These are phyloP conservation scores for Saxicola maurus DNA, from an alignment of 2,797 vertebrate species.

Conservation along the genomic window DNA sequence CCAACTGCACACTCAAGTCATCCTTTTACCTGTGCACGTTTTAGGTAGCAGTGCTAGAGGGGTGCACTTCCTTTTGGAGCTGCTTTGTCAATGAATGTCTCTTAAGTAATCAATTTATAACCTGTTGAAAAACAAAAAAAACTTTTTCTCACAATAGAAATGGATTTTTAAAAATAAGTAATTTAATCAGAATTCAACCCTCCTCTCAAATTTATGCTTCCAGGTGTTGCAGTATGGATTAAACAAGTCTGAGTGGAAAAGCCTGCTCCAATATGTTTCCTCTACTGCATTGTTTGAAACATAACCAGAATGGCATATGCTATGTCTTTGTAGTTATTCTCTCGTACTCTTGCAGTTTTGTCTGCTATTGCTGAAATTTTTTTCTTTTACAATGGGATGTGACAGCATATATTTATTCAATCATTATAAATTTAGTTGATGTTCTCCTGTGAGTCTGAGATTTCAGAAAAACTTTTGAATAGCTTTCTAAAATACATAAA, in stretches of 20 bases:
- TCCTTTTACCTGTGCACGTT: neutral
- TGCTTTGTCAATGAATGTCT: neutral
- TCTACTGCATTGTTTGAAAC: neutral
- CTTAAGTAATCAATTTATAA: neutral
- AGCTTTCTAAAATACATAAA: neutral
- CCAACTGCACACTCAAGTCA: neutral
- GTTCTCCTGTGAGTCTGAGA: neutral
- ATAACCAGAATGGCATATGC: neutral
- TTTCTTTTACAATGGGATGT: neutral
- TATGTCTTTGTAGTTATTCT: neutral
- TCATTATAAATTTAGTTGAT: neutral
- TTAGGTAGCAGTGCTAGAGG: neutral
- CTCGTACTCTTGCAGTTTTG: neutral
- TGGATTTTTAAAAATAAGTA: accelerated
- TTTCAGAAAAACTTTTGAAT: neutral
- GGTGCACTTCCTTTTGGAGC: neutral
- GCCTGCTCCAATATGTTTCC: neutral
- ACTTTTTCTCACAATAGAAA: neutral
- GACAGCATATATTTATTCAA: neutral
- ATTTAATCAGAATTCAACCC: neutral
- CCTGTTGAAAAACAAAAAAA: neutral
- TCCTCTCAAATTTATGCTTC: neutral
- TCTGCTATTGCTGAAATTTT: neutral
- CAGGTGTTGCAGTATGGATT: neutral
- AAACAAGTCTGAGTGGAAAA: neutral